Base-by-base conservation (phyloP, 2,797 vertebrate genomes). In the Ctenopoma multispine region DNA sequence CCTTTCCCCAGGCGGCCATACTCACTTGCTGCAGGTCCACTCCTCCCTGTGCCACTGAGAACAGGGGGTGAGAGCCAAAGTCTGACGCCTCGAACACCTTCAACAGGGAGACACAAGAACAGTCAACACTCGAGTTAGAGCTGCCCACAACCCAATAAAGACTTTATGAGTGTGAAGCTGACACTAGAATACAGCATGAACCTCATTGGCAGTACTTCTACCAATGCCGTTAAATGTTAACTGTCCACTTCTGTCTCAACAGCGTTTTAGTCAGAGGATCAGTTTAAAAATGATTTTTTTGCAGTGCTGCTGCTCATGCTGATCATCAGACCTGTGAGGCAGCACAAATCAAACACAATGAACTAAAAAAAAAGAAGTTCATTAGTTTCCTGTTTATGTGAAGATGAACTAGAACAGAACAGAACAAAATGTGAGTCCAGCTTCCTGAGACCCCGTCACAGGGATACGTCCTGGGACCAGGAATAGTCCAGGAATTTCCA, bases 21-120 rank as follows among this genome's bases (percentile, higher is more conserved):
- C 93, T 93, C 80, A 95, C 94, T 79, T 95, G 94, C 87, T 94
- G 94, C 86, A 95, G 89, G 86, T 95, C 93, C 69, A 94, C 73
- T 64, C 90, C 93, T 88, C 92, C 93, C 87, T 95, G 94, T 29
- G 93, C 71, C 87, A 94, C 66, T 0, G 93, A 94, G 91, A 95
- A 94, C 75, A 95, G 87, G 17, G 93, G 93, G 75, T 95, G 94
- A 65, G 93, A 93, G 63, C 92, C 91, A 61, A 93, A 94, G 81
- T 95, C 94, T 54, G 93, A 92, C 1, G 93, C 91, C 84, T 95
- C 94, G 77, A 93, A 94, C 81, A 95, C 92, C 94, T 95, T 86
- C 72, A 86, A 80, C 70, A 90, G 51, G 77, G 77, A 84, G 66
- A 92, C 83, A 92, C 59, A 82, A 72, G 65, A 67, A 89, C 48